phyloP scores from a whole-genome alignment of 2,797 vertebrate species.

The Phataginus tetradactyla region DNA sequence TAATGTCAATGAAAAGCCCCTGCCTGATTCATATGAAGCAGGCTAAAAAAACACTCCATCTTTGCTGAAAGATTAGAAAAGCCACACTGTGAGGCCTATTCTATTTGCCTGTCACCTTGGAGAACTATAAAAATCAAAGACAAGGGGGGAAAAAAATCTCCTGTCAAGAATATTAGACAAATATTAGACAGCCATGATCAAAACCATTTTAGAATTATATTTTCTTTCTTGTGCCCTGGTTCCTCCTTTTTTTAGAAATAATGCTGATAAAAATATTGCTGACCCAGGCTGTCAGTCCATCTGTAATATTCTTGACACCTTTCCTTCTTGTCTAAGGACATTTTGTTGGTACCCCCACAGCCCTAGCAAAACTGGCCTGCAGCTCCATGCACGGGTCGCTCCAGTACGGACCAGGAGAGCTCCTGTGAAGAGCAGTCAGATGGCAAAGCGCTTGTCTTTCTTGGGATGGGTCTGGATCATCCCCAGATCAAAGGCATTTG shows the following conservation, averaged over 20 bases:
- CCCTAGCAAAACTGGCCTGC: background rate
- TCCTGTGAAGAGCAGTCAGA: background rate
- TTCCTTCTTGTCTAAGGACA: background rate
- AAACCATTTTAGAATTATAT: background rate
- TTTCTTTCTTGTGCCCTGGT: background rate
- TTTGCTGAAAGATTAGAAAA: background rate
- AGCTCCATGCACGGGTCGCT: background rate
- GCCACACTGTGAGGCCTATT: background rate
- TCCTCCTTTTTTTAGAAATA: background rate
- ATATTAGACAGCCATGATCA: background rate
- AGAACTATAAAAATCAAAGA: background rate
- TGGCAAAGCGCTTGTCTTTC: background rate
- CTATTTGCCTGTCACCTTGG: background rate
- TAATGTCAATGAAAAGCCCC: background rate
- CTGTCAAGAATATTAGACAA: conserved; percentile 20
- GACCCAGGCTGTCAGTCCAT: background rate
- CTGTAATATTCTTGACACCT: background rate
- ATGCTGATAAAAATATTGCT: background rate
- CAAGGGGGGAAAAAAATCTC: background rate
- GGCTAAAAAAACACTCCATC: background rate
- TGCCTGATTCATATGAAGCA: background rate
- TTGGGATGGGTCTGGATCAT: background rate
- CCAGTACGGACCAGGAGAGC: rapidly evolving
- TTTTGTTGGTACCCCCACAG: background rate
- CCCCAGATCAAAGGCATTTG: background rate